Evolutionary conservation across 2,113 vertebrate genomes (phyloP).

Genomic region (Eira barbara): DNA sequence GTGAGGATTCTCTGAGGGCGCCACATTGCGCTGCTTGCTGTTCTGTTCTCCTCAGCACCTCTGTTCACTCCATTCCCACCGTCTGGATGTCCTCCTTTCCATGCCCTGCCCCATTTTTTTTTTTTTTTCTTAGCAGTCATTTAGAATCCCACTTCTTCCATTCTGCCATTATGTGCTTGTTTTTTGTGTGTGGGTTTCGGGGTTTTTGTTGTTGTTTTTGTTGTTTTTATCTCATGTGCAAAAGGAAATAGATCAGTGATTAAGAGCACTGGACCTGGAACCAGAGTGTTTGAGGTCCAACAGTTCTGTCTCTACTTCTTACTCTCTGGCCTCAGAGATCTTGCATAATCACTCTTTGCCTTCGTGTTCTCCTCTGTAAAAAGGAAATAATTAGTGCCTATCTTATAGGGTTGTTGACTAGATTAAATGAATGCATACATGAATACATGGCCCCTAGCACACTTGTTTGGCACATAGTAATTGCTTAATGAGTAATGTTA

Average conservation of each 20-base stretch:
- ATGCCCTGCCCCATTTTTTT: neutral
- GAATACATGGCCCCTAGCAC: neutral
- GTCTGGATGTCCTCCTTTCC: neutral
- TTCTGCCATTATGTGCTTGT: neutral
- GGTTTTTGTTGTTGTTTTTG: neutral
- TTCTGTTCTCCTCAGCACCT: neutral
- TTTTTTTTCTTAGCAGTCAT: neutral
- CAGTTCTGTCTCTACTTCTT: neutral
- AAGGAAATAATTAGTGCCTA: neutral
- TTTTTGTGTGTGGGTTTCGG: neutral
- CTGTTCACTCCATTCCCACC: neutral
- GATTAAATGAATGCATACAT: neutral
- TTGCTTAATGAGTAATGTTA: neutral
- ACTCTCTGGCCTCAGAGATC: neutral
- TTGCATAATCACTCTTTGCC: neutral
- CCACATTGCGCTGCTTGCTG: neutral
- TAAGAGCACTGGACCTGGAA: neutral
- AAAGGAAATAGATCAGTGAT: neutral
- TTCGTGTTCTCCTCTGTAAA: neutral
- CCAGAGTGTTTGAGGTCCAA: neutral
- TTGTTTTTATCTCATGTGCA: neutral
- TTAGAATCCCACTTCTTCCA: neutral
- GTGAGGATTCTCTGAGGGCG: neutral
- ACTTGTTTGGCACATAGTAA: neutral
- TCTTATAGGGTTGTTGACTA: neutral